Percentiles rank a stretch among this genome's conserved stretches.
Evolutionary conservation across 1,140 invertebrate species (phyloP).

Genomic region (Formica exsecta): DNA sequence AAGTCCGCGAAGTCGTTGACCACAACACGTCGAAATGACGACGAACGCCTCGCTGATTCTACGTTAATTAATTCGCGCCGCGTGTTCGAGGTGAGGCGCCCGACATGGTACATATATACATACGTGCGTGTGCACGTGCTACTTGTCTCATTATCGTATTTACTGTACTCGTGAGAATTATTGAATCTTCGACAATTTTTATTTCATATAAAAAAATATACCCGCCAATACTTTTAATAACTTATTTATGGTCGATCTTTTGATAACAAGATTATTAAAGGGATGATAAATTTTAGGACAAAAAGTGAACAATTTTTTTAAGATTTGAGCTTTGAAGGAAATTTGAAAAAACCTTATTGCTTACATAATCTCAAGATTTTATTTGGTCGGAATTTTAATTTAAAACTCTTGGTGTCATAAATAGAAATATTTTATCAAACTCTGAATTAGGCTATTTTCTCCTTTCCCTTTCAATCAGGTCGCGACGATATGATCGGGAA

Average conservation of each 20-base stretch:
- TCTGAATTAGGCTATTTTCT: neutral
- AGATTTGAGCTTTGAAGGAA: neutral
- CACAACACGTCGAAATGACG: slow-evolving; percentile 14
- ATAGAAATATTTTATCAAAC: neutral
- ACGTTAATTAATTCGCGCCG: slow-evolving; percentile 51
- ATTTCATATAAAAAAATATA: neutral
- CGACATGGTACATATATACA: neutral
- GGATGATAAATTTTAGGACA: too few species aligned
- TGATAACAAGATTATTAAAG: too few species aligned
- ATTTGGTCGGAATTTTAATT: neutral
- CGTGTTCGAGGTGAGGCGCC: slow-evolving; percentile 25
- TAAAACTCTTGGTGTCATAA: neutral
- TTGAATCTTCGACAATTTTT: neutral
- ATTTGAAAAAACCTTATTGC: neutral
- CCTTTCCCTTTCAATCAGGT: neutral
- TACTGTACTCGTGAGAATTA: neutral
- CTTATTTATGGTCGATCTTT: neutral
- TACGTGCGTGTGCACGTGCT: neutral
- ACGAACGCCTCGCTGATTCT: slow-evolving; percentile 12
- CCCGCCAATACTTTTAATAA: neutral
- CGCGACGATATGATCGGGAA: neutral
- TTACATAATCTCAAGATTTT: neutral
- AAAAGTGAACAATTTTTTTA: neutral
- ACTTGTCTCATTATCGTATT: neutral
- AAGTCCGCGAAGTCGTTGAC: slow-evolving; percentile 34